Evolutionary conservation across 2,888 invertebrate genomes (phyloP).

Genomic region (Eucera pruinosa): DNA sequence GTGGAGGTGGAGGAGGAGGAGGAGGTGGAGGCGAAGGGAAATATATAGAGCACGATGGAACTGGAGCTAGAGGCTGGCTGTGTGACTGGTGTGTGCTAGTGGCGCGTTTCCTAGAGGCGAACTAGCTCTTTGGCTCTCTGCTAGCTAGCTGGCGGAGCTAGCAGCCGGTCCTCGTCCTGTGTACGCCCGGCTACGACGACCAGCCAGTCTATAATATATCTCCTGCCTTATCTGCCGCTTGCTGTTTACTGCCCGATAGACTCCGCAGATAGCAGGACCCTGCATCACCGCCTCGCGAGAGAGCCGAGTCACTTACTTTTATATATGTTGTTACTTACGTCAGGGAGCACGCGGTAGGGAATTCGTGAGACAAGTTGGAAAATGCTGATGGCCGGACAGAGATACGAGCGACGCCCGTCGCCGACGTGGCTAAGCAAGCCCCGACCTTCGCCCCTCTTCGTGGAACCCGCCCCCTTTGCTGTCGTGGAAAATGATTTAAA

Average conservation of each 20-base stretch:
- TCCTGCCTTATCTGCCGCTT: slow-evolving; percentile 83
- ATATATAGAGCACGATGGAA: slow-evolving; percentile 60
- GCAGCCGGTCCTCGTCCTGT: slow-evolving; percentile 60
- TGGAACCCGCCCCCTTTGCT: slow-evolving; percentile 32
- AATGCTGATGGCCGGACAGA: slow-evolving; percentile 77
- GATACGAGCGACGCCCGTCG: slow-evolving; percentile 74
- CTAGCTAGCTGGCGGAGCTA: slow-evolving; percentile 17
- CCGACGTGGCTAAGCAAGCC: slow-evolving; percentile 56
- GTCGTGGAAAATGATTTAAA: slow-evolving; percentile 68
- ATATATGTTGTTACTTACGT: slow-evolving; percentile 82
- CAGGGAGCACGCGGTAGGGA: slow-evolving; percentile 73
- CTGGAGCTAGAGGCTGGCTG: slow-evolving; percentile 33
- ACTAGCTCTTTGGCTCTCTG: slow-evolving; percentile 4
- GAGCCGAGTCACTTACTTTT: slow-evolving; percentile 80
- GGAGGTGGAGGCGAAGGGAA: slow-evolving; percentile 40
- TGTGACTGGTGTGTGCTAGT: slow-evolving; percentile 32
- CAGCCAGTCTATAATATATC: slow-evolving; percentile 83
- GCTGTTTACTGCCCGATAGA: slow-evolving; percentile 84
- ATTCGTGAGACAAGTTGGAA: slow-evolving; percentile 81
- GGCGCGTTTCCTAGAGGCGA: slow-evolving; percentile 40
- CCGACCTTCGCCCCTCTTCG: slow-evolving; percentile 44
- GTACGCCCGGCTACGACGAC: slow-evolving; percentile 72
- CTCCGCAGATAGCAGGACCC: slow-evolving; percentile 82
- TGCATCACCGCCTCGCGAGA: slow-evolving; percentile 79
- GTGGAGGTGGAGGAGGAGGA: slow-evolving; percentile 34